A percentile compares a stretch with the other conserved stretches of the same genome.
Evolutionary conservation across 2,888 invertebrate species (phyloP).

Genomic region (Diaphora mendica): DNA sequence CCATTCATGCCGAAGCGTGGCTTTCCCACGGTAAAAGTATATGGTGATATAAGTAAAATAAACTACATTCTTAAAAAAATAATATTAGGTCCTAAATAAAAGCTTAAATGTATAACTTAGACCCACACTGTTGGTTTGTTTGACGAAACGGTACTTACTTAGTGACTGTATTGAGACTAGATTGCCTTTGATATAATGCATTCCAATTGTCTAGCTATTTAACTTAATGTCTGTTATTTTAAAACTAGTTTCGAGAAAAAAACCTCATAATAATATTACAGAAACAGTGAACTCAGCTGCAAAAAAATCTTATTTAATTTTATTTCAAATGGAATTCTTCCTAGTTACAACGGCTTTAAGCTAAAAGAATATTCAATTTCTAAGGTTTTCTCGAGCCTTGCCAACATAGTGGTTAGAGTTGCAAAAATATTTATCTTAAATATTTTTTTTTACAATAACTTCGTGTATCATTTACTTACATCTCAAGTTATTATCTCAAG

Average conservation of each 20-base stretch:
- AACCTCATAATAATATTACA: background rate
- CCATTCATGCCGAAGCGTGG: no score
- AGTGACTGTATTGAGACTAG: constrained; percentile 8
- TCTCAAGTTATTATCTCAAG: background rate
- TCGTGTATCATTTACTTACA: background rate
- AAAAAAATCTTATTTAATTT: background rate
- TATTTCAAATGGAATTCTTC: background rate
- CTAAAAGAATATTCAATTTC: background rate
- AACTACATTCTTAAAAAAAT: background rate
- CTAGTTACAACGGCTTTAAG: background rate
- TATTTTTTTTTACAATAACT: background rate
- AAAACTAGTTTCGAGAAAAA: background rate
- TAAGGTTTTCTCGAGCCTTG: background rate
- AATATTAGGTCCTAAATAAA: background rate
- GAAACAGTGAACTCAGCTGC: background rate
- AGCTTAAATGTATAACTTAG: constrained; percentile 10
- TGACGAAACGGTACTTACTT: constrained; percentile 19
- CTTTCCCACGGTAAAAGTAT: no score
- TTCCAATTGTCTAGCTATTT: constrained; percentile 16
- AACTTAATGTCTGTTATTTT: background rate
- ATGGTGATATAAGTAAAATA: background rate
- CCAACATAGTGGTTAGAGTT: background rate
- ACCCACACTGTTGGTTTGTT: constrained; percentile 13
- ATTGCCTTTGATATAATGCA: constrained; percentile 4
- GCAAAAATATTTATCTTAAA: background rate